Evolutionary conservation across 2,113 vertebrate species (phyloP), one percentile per base, ranked within the genome.

Genomic region (Tympanuchus pallidicinctus): DNA sequence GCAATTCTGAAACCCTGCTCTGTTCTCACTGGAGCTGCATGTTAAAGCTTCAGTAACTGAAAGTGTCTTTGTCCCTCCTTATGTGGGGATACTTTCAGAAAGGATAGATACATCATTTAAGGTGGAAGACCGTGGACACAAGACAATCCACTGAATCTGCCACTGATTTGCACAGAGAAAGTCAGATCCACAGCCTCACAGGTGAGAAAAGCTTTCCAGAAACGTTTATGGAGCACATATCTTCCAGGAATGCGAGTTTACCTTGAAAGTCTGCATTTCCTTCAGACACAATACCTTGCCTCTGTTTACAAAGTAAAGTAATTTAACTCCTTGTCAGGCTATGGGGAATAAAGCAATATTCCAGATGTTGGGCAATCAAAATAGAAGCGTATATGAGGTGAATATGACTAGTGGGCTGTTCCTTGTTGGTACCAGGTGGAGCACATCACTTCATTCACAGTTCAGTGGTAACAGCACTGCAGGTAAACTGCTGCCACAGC

Each of bases 381-480:
- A 69, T 28, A 25, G 8, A 75, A 86, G 65, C 69, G 76, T 78
- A 45, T 81, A 86, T 38, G 82, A 90, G 88, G 86, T 89, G 91
- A 91, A 22, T 86, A 86, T 71, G 81, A 81, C 34, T 43, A 47
- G 73, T 81, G 36, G 20, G 25, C 70, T 38, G 65, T 90, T 92
- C 32, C 47, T 86, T 86, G 52, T 47, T 89, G 63, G 64, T 77
- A 69, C 38, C 57, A 92, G 47, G 72, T 78, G 85, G 40, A 83
- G 47, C 38, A 47, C 47, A 86, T 56, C 10, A 0, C 64, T 71
- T 74, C 72, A 64, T 32, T 64, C 4, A 0, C 36, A 69, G 38
- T 47, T 91, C 50, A 67, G 27, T n/a, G 15, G 27, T 45, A 92
- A 80, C 40, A 89, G 85, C 65, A 17, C 69, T 54, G 45, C 1